Evolutionary conservation across 2,888 invertebrate species (phyloP), one percentile per base, ranked within the genome.

Genomic region (Xiphydria camelus): DNA sequence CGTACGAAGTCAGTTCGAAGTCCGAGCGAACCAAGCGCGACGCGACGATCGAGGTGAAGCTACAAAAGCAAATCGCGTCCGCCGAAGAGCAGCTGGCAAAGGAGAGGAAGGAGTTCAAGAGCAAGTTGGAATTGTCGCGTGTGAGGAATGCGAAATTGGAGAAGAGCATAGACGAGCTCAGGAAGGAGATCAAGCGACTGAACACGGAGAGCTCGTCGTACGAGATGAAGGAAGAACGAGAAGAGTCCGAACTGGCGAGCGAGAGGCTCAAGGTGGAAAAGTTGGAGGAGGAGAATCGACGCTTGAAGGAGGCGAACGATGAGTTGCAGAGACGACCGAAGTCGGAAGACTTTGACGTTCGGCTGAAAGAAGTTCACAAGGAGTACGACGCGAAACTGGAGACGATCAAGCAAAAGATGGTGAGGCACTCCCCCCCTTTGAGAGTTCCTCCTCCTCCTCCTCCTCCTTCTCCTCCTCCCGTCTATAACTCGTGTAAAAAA

Each of bases 361-460:
- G 63, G 12, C 26, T 82, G 31, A 77, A 78, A 68, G 83, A 84
- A 44, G 77, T 86, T 3, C 78, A 83, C 42, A 78, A 77, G 14
- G 87, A 88, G 63, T 85, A 89, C 66, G 89, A 88, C 62, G 81
- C 81, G 55, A 90, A 89, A 76, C 76, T 91, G 63, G 87, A 86
- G 64, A 82, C 86, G 73, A 86, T 90, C 83, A 91, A 90, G 71
- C 80, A 83, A 38, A 87, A 87, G 82, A 89, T 90, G 88, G 89
- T 89, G 79, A 83, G 84, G 81, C 77, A n/a, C n/a, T n/a, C n/a
- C n/a, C n/a, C n/a, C n/a, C n/a, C n/a, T n/a, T n/a, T 77, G 52
- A 61, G 75, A 62, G 22, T 42, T 9, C n/a, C 12, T 10, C 9
- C 10, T 29, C 9, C 22, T 19, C 19, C 14, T 12, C 34, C 12